Evolutionary conservation across 2,113 vertebrate species (phyloP).

Genomic region (Eulacestoma nigropectus): DNA sequence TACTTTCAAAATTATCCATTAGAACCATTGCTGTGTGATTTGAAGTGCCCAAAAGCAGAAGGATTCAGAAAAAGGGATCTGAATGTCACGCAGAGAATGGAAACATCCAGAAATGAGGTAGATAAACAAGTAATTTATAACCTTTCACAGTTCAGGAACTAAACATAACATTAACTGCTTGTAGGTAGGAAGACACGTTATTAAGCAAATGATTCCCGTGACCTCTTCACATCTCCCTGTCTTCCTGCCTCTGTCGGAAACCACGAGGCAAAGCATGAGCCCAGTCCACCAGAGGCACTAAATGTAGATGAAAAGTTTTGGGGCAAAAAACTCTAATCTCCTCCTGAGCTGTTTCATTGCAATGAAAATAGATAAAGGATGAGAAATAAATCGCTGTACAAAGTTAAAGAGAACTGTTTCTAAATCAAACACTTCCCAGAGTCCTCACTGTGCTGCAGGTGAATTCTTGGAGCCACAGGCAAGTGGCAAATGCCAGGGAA

Average conservation of each 20-base stretch:
- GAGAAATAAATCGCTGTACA: not conserved
- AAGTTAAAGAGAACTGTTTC: not conserved
- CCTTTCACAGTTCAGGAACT: not conserved
- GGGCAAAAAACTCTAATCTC: not conserved
- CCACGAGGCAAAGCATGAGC: not conserved
- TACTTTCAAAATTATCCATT: not conserved
- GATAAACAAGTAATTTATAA: slow-evolving; percentile 10
- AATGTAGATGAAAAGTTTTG: not conserved
- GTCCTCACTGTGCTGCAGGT: not conserved
- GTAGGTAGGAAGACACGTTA: not conserved
- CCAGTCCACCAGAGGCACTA: not conserved
- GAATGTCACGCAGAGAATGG: not conserved
- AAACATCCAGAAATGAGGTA: not conserved
- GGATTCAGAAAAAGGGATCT: not conserved
- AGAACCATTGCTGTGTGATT: not conserved
- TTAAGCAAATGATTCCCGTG: not conserved
- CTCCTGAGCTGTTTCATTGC: not conserved
- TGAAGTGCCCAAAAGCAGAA: not conserved
- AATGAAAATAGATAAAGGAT: not conserved
- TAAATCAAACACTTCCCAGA: not conserved
- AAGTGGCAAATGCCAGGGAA: not conserved
- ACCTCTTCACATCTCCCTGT: not conserved
- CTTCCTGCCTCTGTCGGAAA: not conserved
- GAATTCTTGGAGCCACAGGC: not conserved
- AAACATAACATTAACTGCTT: not conserved